These are phyloP conservation scores for Deroplatys truncata DNA, from an alignment of 2,888 invertebrate species.

Conservation along the genomic window DNA sequence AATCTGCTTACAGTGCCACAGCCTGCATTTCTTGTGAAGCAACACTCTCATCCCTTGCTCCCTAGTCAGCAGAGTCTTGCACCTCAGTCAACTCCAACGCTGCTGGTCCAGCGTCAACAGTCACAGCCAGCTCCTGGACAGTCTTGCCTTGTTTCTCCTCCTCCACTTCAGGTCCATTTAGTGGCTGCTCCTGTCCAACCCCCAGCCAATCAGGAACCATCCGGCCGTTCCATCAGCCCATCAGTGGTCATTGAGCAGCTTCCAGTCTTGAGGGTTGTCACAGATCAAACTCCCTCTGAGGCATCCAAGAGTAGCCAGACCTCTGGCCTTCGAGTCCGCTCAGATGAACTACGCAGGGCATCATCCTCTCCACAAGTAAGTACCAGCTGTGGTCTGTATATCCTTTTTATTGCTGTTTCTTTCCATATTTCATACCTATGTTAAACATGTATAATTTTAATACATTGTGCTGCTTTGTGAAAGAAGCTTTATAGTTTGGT, in stretches of 20 bases:
- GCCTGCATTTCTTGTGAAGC: constrained; percentile 57
- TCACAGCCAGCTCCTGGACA: constrained; percentile 45
- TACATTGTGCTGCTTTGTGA: too few species aligned
- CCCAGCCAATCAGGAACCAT: neutral
- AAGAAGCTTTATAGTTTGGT: too few species aligned
- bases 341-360: constrained; percentile 57
- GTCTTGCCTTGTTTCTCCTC: neutral
- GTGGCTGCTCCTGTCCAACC: constrained; percentile 8
- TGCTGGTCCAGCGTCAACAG: constrained; percentile 49
- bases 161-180: constrained; percentile 22
- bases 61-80: constrained; percentile 49
- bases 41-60: constrained; percentile 62
- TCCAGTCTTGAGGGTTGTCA: constrained; percentile 30
- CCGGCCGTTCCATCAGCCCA: neutral
- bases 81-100: constrained; percentile 39
- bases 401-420: too few species aligned
- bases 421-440: too few species aligned
- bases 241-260: constrained; percentile 20
- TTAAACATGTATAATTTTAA: too few species aligned
- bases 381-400: neutral
- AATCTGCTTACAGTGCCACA: constrained; percentile 56
- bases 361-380: constrained; percentile 59
- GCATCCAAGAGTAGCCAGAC: neutral
- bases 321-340: constrained; percentile 44
- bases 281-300: constrained; percentile 12